phyloP scores from a whole-genome alignment of 2,113 vertebrate species.

The Cololabis saira region DNA sequence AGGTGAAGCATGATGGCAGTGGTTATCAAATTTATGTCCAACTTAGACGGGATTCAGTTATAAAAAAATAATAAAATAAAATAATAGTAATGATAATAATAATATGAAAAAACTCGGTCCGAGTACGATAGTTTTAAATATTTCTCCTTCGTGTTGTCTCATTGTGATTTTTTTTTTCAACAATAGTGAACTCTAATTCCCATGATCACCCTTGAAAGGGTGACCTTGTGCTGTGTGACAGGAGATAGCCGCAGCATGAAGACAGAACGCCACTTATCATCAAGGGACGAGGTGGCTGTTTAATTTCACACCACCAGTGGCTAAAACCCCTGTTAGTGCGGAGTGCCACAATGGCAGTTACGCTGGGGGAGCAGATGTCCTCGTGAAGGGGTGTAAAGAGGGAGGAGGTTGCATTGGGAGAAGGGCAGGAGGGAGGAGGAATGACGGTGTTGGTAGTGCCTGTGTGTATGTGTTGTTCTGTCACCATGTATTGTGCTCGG shows the following conservation, averaged over 20 bases:
- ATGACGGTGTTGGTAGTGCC: slow-evolving; percentile 23
- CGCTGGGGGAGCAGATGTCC: slow-evolving; percentile 79
- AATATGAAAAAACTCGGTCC: slow-evolving; percentile 27
- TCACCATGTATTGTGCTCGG: slow-evolving; percentile 58
- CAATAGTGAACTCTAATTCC: slow-evolving; percentile 74
- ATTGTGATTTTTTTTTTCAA: slow-evolving; percentile 40
- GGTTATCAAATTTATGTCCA: slow-evolving; percentile 30
- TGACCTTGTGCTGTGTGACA: slow-evolving; percentile 75
- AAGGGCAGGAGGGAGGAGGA: slow-evolving; percentile 51
- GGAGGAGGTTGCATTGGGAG: slow-evolving; percentile 57
- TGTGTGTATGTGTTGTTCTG: slow-evolving; percentile 41
- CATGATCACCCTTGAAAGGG: slow-evolving; percentile 75
- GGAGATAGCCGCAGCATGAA: slow-evolving; percentile 73
- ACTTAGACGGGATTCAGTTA: slow-evolving; percentile 32
- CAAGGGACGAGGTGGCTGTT: slow-evolving; percentile 77
- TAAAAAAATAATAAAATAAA: slow-evolving; percentile 18
- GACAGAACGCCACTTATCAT: slow-evolving; percentile 76
- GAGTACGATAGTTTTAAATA: slow-evolving; percentile 24
- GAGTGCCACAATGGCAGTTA: slow-evolving; percentile 73
- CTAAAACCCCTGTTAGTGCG: slow-evolving; percentile 74
- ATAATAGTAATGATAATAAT: neutral
- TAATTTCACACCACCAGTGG: slow-evolving; percentile 81
- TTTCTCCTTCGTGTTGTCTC: slow-evolving; percentile 31
- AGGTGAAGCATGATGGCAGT: slow-evolving; percentile 7
- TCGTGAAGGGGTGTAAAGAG: slow-evolving; percentile 70